Evolutionary conservation across 2,113 vertebrate genomes (phyloP), one percentile per base, ranked within the genome.

Genomic region (Dicerorhinus sumatrensis): DNA sequence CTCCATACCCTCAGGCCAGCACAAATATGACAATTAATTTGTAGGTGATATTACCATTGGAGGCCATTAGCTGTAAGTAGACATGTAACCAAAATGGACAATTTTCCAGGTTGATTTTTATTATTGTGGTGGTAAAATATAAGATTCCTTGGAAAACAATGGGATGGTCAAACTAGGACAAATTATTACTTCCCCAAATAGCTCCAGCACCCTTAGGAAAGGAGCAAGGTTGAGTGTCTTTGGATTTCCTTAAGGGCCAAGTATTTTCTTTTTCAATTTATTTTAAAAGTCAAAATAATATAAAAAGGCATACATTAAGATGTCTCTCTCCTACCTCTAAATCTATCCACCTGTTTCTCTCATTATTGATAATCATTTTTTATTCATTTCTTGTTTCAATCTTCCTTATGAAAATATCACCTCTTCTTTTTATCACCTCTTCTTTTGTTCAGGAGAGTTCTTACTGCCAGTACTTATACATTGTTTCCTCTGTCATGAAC

Each of bases 201-300:
- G 63, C 29, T 91, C 42, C 42, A 39, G 29, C 1, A 4, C 29
- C 8, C 58, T 36, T 27, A 62, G 21, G n/a, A 83, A 85, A 83
- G 20, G 54, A 77, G 54, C 60, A 77, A 48, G 65, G 29, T 42
- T 70, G 42, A 82, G 51, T 6, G 69, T 48, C 70, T 80, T 42
- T 36, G 20, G 12, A 39, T 90, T 94, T 75, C 67, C 62, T 56
- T 93, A 67, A 97, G 89, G 79, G 56, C 7, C 42, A 58, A 81
- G 36, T 63, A 82, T 91, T 96, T 94, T 87, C 27, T 80, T 51
- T 95, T 80, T 16, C 21, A 77, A 39, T 75, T 75, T 16, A 80
- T 65, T 95, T 89, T 21, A 48, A 81, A 97, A 91, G 13, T 81
- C 6, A 23, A 93, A 95, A 67, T 89, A 48, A 73, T 60, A 48